Evolutionary conservation across 2,113 vertebrate genomes (phyloP).

Genomic region (Pterocles gutturalis): DNA sequence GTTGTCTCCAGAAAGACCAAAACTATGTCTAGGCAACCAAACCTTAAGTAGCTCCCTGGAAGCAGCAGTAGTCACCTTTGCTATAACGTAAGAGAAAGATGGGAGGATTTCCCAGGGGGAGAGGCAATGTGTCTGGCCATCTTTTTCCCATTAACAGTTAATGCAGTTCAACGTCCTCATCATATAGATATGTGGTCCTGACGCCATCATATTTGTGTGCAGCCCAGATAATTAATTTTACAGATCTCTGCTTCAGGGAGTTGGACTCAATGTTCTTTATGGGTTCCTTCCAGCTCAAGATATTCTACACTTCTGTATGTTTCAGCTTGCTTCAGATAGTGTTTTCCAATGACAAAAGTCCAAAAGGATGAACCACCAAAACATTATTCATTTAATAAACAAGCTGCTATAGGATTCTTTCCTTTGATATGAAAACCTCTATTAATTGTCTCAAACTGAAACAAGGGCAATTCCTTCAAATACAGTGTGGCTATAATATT

Average conservation of each 20-base stretch:
- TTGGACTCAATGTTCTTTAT: background rate
- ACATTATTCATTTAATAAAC: background rate
- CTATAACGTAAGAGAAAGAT: background rate
- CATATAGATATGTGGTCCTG: background rate
- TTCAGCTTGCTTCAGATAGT: background rate
- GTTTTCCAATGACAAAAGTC: background rate
- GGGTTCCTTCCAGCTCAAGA: background rate
- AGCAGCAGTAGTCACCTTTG: background rate
- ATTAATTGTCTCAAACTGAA: background rate
- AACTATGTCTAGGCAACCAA: conserved; percentile 9
- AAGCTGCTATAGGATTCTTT: background rate
- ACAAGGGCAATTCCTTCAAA: background rate
- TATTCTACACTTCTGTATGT: background rate
- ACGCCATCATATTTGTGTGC: background rate
- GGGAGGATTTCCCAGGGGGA: background rate
- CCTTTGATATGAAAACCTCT: background rate
- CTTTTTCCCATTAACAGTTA: background rate
- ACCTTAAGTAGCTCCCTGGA: background rate
- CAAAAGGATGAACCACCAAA: background rate
- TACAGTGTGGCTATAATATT: background rate
- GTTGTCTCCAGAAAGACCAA: conserved; percentile 13
- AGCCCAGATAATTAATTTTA: background rate
- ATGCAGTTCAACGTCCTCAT: background rate
- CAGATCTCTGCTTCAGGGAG: background rate
- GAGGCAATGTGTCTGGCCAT: background rate